Percentiles rank a stretch among this genome's conserved stretches.
These are phyloP conservation scores for Pentamera pediparva DNA, from an alignment of 53 echinoderm and acorn worm genomes.

Conservation along the genomic window DNA sequence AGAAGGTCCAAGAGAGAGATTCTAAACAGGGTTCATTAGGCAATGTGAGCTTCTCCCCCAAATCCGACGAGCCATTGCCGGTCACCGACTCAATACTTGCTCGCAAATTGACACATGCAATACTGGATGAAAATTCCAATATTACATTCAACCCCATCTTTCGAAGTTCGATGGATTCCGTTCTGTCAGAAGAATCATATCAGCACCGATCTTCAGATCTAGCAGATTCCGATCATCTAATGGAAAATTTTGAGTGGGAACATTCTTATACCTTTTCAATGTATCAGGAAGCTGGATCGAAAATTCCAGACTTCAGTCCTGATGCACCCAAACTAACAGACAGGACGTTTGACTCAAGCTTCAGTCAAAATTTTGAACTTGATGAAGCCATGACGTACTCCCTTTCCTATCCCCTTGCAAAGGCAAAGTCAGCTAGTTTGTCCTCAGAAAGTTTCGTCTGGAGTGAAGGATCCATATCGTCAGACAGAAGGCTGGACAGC, in stretches of 20 bases:
- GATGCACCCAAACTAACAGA: not conserved
- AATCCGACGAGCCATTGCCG: slow-evolving; percentile 6
- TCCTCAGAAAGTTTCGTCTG: slow-evolving; percentile 31
- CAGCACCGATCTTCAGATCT: slow-evolving; percentile 5
- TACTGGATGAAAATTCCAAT: slow-evolving; percentile 30
- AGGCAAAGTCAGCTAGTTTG: slow-evolving; percentile 11
- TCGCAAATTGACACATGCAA: not conserved
- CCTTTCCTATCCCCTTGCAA: slow-evolving; percentile 11
- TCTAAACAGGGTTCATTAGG: slow-evolving; percentile 7
- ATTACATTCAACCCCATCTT: slow-evolving; percentile 17
- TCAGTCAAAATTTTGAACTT: slow-evolving; percentile 13
- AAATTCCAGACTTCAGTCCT: slow-evolving; percentile 25
- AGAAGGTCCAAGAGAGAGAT: not conserved
- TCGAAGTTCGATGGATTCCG: slow-evolving; percentile 11
- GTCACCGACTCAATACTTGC: not conserved
- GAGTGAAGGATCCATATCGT: slow-evolving; percentile 32
- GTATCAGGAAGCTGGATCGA: slow-evolving; percentile 9
- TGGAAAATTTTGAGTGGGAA: slow-evolving; percentile 36
- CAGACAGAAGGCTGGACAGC: slow-evolving; percentile 8
- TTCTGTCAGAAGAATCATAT: slow-evolving; percentile 16
- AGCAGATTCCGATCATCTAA: slow-evolving; percentile 14
- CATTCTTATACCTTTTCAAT: slow-evolving; percentile 31
- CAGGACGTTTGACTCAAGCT: slow-evolving; percentile 1
- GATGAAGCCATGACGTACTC: slow-evolving; percentile 20
- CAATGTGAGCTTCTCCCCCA: slow-evolving; percentile 1